Percentiles rank a stretch among this genome's conserved stretches.
Conservation (phyloP, 2,888 invertebrate species). For the Gasteruption jaculator region DNA sequence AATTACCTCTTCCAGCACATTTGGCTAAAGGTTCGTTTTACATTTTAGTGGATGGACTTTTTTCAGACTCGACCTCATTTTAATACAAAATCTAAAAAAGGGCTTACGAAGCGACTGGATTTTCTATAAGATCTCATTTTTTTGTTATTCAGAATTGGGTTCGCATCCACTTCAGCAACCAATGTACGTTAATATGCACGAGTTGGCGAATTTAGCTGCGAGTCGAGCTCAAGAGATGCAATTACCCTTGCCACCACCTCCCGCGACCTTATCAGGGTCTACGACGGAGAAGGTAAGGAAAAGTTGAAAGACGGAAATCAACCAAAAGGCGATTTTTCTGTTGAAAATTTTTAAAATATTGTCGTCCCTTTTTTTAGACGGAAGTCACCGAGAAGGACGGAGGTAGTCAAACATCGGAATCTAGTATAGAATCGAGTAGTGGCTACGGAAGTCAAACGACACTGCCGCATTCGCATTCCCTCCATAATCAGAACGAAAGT, state of each 20-base stretch:
- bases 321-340: background rate
- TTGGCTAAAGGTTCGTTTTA: constrained; percentile 60
- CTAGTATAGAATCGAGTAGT: constrained; percentile 71
- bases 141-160: constrained; percentile 36
- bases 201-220: constrained; percentile 78
- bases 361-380: constrained; percentile 30
- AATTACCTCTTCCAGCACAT: constrained; percentile 64
- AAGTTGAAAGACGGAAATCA: constrained; percentile 1
- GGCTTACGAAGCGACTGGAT: background rate
- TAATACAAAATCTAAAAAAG: too few species aligned
- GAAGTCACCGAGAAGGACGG: constrained; percentile 47
- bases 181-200: constrained; percentile 89
- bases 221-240: constrained; percentile 64
- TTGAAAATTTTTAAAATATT: background rate
- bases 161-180: constrained; percentile 55
- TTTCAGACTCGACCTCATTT: too few species aligned
- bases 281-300: constrained; percentile 25
- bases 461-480: constrained; percentile 54
- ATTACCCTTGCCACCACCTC: constrained; percentile 55
- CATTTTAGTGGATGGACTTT: background rate
- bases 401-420: constrained; percentile 57
- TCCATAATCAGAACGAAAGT: constrained; percentile 39
- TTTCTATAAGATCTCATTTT: constrained; percentile 1
- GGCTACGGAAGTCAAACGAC: constrained; percentile 75
- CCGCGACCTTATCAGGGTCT: constrained; percentile 29